Base-by-base conservation (phyloP, 1,140 invertebrate species). In the Melanaphis sacchari region DNA sequence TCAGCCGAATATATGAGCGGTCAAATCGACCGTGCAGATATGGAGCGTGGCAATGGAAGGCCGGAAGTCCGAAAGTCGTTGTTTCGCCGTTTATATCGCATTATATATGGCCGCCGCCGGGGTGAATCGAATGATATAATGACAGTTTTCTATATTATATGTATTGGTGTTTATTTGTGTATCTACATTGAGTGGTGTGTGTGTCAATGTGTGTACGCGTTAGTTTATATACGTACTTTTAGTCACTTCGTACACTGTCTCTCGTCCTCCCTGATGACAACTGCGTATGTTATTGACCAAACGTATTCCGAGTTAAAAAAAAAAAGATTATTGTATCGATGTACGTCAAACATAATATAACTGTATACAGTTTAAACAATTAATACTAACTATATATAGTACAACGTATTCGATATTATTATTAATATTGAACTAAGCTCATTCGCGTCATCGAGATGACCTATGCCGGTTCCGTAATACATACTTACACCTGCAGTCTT, bases 31-130 rank as follows among this genome's bases (percentile, higher is more conserved):
- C 66, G 76, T 92, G 91, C 76, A 81, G 91, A 92, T 92, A 76
- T n/a, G 59, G 59, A 92, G 43, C 41, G 84, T 18, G 36, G 46
- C 88, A 49, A 92, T 92, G 66, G 90, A 26, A 82, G n/a, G 43
- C 91, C 91, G 91, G 91, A 92, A 43, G 76, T 92, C 91, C 91
- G 91, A 92, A 92, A 92, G 91, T 92, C 91, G 91, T 92, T 92
- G 91, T 82, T 92, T 92, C 91, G 59, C 91, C 76, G 76, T 92
- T 92, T 92, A 92, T 92, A 82, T 92, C 66, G 66, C 91, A 92
- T 92, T 92, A 92, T 81, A 92, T 82, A 82, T 41, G 41, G 66
- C 31, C 6, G 26, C 90, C 15, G 40, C 36, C 38, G 54, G 90
- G 90, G 21, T 4, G 59, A 82, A 91, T 91, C 90, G 66, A 91